Evolutionary conservation across 2,888 invertebrate species (phyloP).

Genomic region (Thumatha senex): DNA sequence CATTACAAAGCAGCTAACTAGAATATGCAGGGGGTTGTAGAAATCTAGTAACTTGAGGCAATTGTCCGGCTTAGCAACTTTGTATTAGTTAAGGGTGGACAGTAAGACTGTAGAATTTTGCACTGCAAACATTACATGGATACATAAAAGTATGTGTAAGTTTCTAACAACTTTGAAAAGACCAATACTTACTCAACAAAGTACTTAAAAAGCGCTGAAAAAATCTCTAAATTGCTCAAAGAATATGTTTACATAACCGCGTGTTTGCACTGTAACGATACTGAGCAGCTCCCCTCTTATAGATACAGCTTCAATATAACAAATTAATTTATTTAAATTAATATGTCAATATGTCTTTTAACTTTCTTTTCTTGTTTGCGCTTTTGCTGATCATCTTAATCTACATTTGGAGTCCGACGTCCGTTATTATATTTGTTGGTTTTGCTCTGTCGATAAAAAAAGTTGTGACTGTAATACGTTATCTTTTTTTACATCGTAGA

Average conservation of each 20-base stretch:
- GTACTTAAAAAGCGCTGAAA: neutral
- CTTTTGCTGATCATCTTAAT: no score
- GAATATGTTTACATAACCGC: neutral
- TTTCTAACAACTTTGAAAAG: no score
- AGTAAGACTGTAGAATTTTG: neutral
- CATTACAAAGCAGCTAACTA: slow-evolving; percentile 1
- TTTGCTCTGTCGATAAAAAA: no score
- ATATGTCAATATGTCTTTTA: no score
- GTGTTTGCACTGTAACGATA: no score
- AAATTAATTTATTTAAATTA: neutral
- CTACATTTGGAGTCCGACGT: no score
- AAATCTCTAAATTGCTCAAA: neutral
- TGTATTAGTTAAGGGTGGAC: slow-evolving; percentile 1
- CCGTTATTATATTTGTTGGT: no score
- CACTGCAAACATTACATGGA: no score
- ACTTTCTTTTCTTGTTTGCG: no score
- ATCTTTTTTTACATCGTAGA: no score
- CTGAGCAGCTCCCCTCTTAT: neutral
- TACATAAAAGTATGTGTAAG: no score
- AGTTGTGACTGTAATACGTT: no score
- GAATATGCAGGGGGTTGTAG: neutral
- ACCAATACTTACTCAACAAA: neutral
- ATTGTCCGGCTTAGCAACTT: slow-evolving; percentile 7
- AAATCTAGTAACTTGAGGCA: slow-evolving; percentile 2
- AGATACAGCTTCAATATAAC: neutral